Evolutionary conservation across 1,140 invertebrate species (phyloP), one percentile per base, ranked within the genome.

Genomic region (Drosophila nebulosa): DNA sequence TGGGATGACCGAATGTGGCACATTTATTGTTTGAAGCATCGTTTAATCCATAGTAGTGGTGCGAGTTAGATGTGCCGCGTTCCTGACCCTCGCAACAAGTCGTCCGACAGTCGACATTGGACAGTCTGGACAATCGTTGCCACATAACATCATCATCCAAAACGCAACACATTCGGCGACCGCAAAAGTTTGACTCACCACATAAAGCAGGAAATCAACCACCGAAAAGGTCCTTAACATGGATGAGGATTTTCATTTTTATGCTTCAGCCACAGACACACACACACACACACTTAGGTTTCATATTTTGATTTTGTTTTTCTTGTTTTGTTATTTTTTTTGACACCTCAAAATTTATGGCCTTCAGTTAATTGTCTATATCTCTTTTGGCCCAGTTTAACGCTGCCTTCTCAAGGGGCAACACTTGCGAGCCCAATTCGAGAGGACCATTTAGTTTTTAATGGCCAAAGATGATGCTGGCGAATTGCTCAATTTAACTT

Each of bases 401-500:
- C 60, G 51, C 30, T 9, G 55, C 50, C 56, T 18, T 88, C 81
- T 81, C 69, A 64, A 53, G 69, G 53, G 65, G 68, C 78, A 68
- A 66, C 83, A 88, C 63, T 88, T 88, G 83, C 58, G 50, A 55
- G 60, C 58, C 59, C 61, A 80, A 73, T 85, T 77, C 26, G 14
- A 63, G 21, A 21, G 60, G 57, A 22, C 42, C 42, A 22, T 26
- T 52, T 53, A 78, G 72, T 79, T 86, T 86, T 86, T 46, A 21
- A 88, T 79, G 63, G 52, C 78, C 14, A 55, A 89, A 88, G 84
- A 84, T 89, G 79, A 89, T 88, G n/a, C n/a, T n/a, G 66, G 46
- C 51, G 53, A 83, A 88, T 74, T 70, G 72, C 57, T 68, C 84
- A 88, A 88, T 88, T 88, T 68, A 88, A 88, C 84, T 88, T 88